Evolutionary conservation across 2,888 invertebrate genomes (phyloP).

Genomic region (Polydrusus pterygomalis): DNA sequence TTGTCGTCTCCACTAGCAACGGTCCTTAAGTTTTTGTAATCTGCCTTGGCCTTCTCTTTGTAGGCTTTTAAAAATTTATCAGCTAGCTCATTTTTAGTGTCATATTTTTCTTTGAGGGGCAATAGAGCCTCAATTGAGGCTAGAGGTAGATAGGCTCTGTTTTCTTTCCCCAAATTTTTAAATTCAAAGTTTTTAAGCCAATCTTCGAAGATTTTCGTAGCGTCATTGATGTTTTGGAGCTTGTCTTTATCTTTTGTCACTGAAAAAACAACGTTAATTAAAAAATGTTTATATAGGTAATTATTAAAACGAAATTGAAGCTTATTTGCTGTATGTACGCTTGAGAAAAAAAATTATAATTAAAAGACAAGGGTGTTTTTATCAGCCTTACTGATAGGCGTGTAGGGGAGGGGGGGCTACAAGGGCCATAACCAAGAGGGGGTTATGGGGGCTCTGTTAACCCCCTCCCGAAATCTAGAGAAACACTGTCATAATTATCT

Average conservation of each 20-base stretch:
- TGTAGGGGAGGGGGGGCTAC: too few species aligned
- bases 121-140: conserved; percentile 76
- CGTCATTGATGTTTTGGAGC: conserved; percentile 83
- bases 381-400: too few species aligned
- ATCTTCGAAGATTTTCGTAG: conserved; percentile 81
- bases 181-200: conserved; percentile 85
- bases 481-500: too few species aligned
- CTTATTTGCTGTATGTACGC: too few species aligned
- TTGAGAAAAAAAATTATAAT: too few species aligned
- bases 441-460: too few species aligned
- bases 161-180: conserved; percentile 79
- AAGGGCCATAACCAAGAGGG: too few species aligned
- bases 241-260: conserved; percentile 87
- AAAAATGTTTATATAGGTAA: too few species aligned
- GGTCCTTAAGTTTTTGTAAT: conserved; percentile 84
- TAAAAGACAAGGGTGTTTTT: too few species aligned
- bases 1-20: conserved; percentile 75
- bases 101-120: conserved; percentile 74
- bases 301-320: too few species aligned
- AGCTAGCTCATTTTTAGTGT: conserved; percentile 71
- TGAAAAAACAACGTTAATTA: conserved; percentile 62
- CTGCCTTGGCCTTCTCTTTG: conserved; percentile 76
- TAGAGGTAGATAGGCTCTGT: conserved; percentile 81
- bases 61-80: conserved; percentile 80
- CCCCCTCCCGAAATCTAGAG: too few species aligned